Conservation (phyloP, 2,113 vertebrate genomes). For the Atherinomorus stipes region DNA sequence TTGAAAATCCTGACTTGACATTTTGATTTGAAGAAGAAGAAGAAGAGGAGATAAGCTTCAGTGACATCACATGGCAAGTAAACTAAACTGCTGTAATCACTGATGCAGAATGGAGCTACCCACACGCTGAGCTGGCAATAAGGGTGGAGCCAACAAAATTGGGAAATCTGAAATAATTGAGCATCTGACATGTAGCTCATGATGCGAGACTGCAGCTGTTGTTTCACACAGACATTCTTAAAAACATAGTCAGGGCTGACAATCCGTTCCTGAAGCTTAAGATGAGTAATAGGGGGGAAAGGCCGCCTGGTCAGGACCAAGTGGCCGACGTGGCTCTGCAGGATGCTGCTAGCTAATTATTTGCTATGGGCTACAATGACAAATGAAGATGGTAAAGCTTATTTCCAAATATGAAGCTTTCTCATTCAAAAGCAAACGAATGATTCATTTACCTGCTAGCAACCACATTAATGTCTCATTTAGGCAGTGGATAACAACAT, state of each 20-base stretch:
- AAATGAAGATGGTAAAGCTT: background rate
- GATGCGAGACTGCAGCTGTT: background rate
- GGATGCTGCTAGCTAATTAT: conserved; percentile 42
- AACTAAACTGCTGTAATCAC: conserved; percentile 21
- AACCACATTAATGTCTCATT: background rate
- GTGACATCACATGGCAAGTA: conserved; percentile 34
- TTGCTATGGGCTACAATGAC: conserved; percentile 3
- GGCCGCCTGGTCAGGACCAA: conserved; percentile 33
- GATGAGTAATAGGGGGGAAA: background rate
- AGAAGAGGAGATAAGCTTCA: background rate
- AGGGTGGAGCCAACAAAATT: conserved; percentile 77
- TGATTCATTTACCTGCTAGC: rapidly evolving
- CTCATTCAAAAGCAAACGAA: too few species aligned
- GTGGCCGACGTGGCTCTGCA: conserved; percentile 75
- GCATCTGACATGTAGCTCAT: background rate
- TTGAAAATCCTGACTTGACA: too few species aligned
- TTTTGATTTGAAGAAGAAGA: background rate
- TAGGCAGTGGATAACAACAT: background rate
- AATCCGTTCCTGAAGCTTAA: too few species aligned
- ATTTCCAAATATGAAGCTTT: rapidly evolving
- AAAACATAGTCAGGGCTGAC: background rate
- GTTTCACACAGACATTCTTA: rapidly evolving
- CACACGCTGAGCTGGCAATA: conserved; percentile 83
- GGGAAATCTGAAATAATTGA: conserved; percentile 21
- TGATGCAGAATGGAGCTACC: conserved; percentile 61